phyloP scores from a whole-genome alignment of 2,797 vertebrate species.

The Anableps anableps region DNA sequence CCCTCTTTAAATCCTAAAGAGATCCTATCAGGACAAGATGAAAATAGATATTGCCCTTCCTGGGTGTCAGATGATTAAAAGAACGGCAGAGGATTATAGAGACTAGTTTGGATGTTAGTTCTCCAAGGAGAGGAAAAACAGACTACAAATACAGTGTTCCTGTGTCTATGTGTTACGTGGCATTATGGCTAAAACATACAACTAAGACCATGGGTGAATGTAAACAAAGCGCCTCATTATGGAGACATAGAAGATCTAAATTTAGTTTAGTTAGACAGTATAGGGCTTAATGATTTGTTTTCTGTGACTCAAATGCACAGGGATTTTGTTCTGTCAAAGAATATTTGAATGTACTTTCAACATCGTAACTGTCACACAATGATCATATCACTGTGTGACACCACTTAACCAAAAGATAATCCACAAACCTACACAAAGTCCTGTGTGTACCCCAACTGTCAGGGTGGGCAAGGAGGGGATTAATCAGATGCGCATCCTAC shows the following conservation, averaged over 20 bases:
- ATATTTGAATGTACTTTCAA: slow-evolving; percentile 24
- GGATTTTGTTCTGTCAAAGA: slow-evolving; percentile 73
- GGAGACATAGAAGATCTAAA: slow-evolving; percentile 80
- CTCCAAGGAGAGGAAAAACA: slow-evolving; percentile 37
- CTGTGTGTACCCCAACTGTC: too few relatives aligned
- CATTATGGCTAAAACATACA: slow-evolving; percentile 72
- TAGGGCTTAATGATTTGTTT: slow-evolving; percentile 85
- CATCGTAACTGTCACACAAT: slow-evolving; percentile 1
- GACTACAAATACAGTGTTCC: slow-evolving; percentile 52
- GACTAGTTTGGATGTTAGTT: slow-evolving; percentile 74
- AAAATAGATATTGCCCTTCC: slow-evolving; percentile 98
- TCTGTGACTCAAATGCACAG: slow-evolving; percentile 72
- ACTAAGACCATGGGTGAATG: slow-evolving; percentile 58
- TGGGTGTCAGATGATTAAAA: slow-evolving; percentile 93
- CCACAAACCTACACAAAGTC: neutral
- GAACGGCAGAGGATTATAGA: slow-evolving; percentile 93
- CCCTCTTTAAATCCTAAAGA: slow-evolving; percentile 96
- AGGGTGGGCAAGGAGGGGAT: too few relatives aligned
- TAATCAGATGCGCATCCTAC: too few relatives aligned
- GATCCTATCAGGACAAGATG: slow-evolving; percentile 97
- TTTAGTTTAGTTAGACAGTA: slow-evolving; percentile 86
- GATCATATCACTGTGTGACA: neutral
- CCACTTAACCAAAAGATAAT: neutral
- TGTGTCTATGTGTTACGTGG: slow-evolving; percentile 55
- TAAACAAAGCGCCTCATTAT: slow-evolving; percentile 78